Evolutionary conservation across 2,888 invertebrate species (phyloP), one percentile per base, ranked within the genome.

Genomic region (Meghimatium bilineatum): DNA sequence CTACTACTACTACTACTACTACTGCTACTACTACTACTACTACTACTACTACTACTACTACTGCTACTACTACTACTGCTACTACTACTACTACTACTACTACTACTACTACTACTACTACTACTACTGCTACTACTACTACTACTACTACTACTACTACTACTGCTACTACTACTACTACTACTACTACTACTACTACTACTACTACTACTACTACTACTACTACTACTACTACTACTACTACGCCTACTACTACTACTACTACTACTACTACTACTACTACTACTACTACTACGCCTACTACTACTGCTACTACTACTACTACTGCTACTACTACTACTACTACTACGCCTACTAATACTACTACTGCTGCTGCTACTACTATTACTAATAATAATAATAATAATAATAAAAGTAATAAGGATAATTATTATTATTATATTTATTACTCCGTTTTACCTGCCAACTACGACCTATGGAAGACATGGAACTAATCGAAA

Each of bases 61-160:
- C 71, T 52, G 56, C 6, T 26, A 34, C 26, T 63, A 26, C 44
- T 77, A 86, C 77, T 85, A 83, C n/a, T 84, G 76, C 32, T 86
- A 77, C 86, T 86, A 87, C 75, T 85, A 84, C 66, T 87, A 86
- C 29, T 77, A 56, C 78, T 77, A n/a, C 78, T 77, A 56, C 78
- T 77, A 56, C 3, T 77, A 56, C 77, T 77, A 56, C 78, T 77
- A 56, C 78, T 60, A 77, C 60, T 77, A 77, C 78, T 77, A 77
- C 78, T 77, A 77, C 78, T 77, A 77, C 78, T 77, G 52, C 78
- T 77, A 77, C 78, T 77, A 77, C 78, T 77, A 77, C 78, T 77
- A 77, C 78, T 77, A 77, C 78, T 77, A 77, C 36, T 77, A 77
- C 78, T 56, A 77, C 56, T 56, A 77, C 56, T 56, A 77, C 56